These are phyloP conservation scores for Drosophila ezoana DNA, from an alignment of 2,888 invertebrate species.

Conservation along the genomic window DNA sequence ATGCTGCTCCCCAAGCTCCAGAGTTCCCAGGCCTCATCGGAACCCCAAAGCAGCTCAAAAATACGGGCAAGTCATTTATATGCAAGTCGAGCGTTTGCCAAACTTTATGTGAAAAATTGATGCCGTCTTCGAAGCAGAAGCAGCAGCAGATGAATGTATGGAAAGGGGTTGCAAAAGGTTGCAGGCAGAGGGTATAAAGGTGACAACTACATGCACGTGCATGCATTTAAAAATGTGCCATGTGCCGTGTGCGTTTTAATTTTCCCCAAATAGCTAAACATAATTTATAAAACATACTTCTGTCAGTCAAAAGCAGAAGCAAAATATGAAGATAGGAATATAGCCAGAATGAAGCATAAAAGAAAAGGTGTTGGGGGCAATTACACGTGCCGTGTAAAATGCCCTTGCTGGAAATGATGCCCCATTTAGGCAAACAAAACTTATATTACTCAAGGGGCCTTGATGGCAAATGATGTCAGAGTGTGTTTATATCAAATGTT, in stretches of 20 bases:
- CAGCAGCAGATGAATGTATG: slow-evolving; percentile 20
- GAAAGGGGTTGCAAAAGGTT: slow-evolving; percentile 8
- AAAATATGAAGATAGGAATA: slow-evolving; percentile 32
- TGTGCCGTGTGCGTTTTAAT: slow-evolving; percentile 73
- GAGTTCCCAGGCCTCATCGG: slow-evolving; percentile 33
- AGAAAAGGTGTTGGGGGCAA: slow-evolving; percentile 49
- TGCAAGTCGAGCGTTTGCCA: slow-evolving; percentile 78
- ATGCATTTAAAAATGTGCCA: slow-evolving; percentile 76
- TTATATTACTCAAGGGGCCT: too few relatives aligned
- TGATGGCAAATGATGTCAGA: too few relatives aligned
- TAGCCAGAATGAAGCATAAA: slow-evolving; percentile 10
- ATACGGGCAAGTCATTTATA: slow-evolving; percentile 75
- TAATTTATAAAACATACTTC: slow-evolving; percentile 71
- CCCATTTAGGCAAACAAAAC: slow-evolving; percentile 76
- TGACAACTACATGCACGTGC: slow-evolving; percentile 72
- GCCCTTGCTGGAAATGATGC: slow-evolving; percentile 41
- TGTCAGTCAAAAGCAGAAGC: slow-evolving; percentile 24
- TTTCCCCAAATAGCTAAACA: slow-evolving; percentile 73
- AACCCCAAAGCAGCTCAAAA: slow-evolving; percentile 36
- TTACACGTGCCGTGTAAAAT: slow-evolving; percentile 69
- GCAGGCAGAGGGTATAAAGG: slow-evolving; percentile 21
- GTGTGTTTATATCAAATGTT: too few relatives aligned
- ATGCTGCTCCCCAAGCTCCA: slow-evolving; percentile 38
- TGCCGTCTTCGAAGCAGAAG: slow-evolving; percentile 47
- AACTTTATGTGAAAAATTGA: slow-evolving; percentile 81